Base-by-base conservation (phyloP, 2,113 vertebrate genomes). In the Myxocyprinus asiaticus region DNA sequence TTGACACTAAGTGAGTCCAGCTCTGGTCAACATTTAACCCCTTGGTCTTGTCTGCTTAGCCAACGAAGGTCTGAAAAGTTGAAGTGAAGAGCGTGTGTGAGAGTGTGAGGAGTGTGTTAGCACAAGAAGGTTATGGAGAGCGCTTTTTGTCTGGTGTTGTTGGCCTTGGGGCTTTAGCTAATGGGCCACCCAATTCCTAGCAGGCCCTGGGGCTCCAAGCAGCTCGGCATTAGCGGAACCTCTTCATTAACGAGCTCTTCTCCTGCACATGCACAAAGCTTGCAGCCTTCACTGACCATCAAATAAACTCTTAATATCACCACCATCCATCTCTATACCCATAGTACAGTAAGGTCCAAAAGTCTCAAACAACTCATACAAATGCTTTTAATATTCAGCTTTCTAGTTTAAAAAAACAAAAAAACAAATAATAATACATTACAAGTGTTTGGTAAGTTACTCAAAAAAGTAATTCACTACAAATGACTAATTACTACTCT, bases 171-270 rank as follows among this genome's bases (percentile, higher is more conserved):
- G 89, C 89, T 85, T 89, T 81, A 86, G 86, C 89, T 92, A 92
- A 92, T 92, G 89, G 92, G 89, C 90, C 90, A 88, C 90, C 90
- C 81, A 84, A 89, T 89, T 86, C 87, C 82, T 89, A 84, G 84
- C 85, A 88, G 87, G 82, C 89, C 91, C 90, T 68, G 33, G 9
- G 90, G 90, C 90, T 84, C 76, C 86, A 85, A 87, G 79, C 88
- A 87, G 84, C 89, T 85, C 87, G 84, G 87, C 86, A 88, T 88
- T 76, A 88, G 89, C 85, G 86, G 85, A 80, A 83, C 80, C 84
- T 88, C 89, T 73, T 91, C 89, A 91, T 92, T 92, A 92, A 62
- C 55, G 55, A 78, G 14, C 59, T 72, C 88, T 80, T 87, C 85
- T 88, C 84, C 84, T 81, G 88, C 73, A 83, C 85, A 90, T 63